A percentile compares a stretch with the other conserved stretches of the same genome.
Evolutionary conservation across 2,113 vertebrate species (phyloP).

Genomic region (Erinaceus europaeus): DNA sequence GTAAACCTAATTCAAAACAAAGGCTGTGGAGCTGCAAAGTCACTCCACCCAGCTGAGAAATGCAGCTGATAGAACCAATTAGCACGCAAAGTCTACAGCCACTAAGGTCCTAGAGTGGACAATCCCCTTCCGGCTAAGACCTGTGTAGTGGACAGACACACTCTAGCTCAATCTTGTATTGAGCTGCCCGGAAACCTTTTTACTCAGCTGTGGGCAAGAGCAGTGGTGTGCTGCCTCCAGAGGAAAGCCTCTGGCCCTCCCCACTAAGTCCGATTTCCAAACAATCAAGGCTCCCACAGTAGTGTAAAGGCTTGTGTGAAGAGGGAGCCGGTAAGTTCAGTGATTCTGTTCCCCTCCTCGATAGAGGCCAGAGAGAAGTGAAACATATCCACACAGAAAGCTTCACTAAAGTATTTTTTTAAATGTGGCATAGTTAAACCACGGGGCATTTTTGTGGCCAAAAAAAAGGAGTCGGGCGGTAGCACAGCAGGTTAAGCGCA

Average conservation of each 20-base stretch:
- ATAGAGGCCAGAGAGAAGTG: not conserved
- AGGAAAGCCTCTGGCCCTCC: constrained; percentile 6
- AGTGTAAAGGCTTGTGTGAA: not conserved
- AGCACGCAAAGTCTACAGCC: no score
- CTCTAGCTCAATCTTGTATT: not conserved
- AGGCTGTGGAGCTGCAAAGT: not conserved
- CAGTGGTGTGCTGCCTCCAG: not conserved
- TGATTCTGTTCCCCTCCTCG: not conserved
- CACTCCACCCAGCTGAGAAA: not conserved
- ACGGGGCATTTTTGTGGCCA: no score
- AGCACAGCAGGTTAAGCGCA: no score
- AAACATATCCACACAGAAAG: constrained; percentile 2
- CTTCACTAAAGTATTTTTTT: not conserved
- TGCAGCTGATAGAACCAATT: no score
- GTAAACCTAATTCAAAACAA: no score
- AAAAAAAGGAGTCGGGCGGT: no score
- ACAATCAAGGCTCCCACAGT: not conserved
- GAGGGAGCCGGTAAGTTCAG: not conserved
- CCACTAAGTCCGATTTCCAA: not conserved
- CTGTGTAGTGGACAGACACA: not conserved
- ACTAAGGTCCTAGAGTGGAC: not conserved
- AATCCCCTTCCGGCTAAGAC: constrained; percentile 9
- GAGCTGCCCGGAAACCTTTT: constrained; percentile 4
- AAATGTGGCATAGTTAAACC: not conserved
- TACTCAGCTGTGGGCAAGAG: not conserved